Percentiles rank a stretch among this genome's conserved stretches.
These are phyloP conservation scores for Bombus superbus DNA, from an alignment of 1,140 invertebrate species.

Conservation along the genomic window DNA sequence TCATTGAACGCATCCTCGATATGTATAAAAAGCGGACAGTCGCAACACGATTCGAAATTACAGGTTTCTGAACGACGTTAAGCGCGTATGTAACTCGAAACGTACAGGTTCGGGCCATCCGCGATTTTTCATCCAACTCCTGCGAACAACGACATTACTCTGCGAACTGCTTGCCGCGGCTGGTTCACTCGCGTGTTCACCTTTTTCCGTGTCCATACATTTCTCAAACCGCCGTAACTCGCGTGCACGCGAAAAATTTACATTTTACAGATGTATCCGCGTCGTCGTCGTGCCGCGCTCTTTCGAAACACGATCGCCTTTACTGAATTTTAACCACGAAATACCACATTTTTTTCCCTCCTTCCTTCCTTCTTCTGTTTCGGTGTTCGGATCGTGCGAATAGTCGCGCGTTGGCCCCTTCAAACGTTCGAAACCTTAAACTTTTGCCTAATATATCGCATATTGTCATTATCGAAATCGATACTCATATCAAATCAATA, in stretches of 20 bases:
- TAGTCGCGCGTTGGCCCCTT: fast-evolving
- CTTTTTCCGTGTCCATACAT: conserved; percentile 16
- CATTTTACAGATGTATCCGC: conserved; percentile 12
- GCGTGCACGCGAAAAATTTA: conserved; percentile 31
- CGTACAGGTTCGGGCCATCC: background rate
- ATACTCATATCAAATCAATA: no score
- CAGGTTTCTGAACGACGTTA: no score
- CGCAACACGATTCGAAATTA: background rate
- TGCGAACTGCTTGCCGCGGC: background rate
- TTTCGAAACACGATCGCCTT: background rate
- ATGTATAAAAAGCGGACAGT: background rate
- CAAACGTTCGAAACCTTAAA: background rate
- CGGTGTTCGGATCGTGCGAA: background rate
- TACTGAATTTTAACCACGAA: background rate
- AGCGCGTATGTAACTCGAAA: no score
- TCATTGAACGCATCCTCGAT: background rate
- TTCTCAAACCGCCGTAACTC: background rate
- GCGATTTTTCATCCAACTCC: background rate
- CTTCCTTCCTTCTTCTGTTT: background rate
- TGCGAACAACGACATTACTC: background rate
- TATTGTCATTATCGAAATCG: no score
- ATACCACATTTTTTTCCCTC: no score
- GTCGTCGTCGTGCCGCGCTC: background rate
- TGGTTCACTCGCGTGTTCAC: background rate
- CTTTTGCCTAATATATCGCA: background rate